Evolutionary conservation across 2,888 invertebrate genomes (phyloP).

Genomic region (Rosalia funebris): DNA sequence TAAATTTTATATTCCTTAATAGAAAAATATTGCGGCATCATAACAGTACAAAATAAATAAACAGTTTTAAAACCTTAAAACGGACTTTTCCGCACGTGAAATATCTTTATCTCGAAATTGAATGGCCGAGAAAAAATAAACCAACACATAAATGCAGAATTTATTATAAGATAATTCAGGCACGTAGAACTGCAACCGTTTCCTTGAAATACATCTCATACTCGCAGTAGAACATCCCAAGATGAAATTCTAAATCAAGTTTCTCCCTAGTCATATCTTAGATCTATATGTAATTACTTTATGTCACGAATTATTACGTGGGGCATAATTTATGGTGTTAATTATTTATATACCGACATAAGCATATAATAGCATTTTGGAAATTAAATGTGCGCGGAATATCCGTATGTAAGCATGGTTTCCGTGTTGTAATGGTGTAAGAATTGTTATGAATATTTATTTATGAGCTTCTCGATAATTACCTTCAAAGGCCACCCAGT

Average conservation of each 20-base stretch:
- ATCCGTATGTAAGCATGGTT: neutral
- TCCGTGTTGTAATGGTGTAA: constrained; percentile 3
- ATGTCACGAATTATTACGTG: constrained; percentile 19
- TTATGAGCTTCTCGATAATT: neutral
- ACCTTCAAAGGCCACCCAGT: neutral
- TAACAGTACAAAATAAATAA: too few relatives aligned
- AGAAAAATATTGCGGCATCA: too few relatives aligned
- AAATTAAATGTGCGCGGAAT: neutral
- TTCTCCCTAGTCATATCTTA: constrained; percentile 17
- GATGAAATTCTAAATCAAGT: constrained; percentile 10
- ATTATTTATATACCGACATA: constrained; percentile 7
- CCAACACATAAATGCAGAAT: too few relatives aligned
- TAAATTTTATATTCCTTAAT: too few relatives aligned
- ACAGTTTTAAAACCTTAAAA: too few relatives aligned
- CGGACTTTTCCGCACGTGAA: too few relatives aligned
- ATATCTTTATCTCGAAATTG: too few relatives aligned
- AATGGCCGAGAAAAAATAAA: too few relatives aligned
- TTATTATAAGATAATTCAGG: constrained; percentile 15
- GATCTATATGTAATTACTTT: constrained; percentile 12
- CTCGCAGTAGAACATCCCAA: constrained; percentile 10
- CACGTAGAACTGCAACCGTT: constrained; percentile 19
- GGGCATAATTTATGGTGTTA: constrained; percentile 7
- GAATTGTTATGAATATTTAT: constrained; percentile 5
- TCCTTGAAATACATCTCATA: constrained; percentile 18
- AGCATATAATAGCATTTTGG: neutral